Conservation (phyloP, 1,140 invertebrate genomes). For the Drosophila nannoptera region DNA sequence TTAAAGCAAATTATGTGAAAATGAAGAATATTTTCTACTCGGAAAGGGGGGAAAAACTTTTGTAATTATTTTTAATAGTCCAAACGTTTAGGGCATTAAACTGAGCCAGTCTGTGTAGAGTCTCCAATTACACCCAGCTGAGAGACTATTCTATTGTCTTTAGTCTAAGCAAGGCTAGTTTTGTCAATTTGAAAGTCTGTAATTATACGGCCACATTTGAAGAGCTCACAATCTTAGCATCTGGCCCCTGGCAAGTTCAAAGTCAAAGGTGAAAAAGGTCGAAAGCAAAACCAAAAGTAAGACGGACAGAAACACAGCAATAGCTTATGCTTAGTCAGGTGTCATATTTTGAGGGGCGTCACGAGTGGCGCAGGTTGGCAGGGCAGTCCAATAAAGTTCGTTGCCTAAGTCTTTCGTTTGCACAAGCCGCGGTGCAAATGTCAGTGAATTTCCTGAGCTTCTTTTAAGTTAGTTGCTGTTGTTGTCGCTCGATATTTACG, state of each 20-base stretch:
- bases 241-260: slow-evolving; percentile 64
- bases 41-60: slow-evolving; percentile 5
- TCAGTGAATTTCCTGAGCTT: slow-evolving; percentile 51
- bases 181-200: slow-evolving; percentile 25
- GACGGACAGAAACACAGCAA: slow-evolving; percentile 5
- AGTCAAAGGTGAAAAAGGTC: slow-evolving; percentile 64
- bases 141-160: slow-evolving; percentile 5
- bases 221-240: slow-evolving; percentile 6
- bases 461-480: slow-evolving; percentile 17
- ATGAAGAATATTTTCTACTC: slow-evolving; percentile 5
- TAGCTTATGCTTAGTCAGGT: slow-evolving; percentile 7
- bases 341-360: slow-evolving; percentile 32
- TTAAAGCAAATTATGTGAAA: too few species aligned
- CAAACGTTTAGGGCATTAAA: slow-evolving; percentile 14
- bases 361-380: slow-evolving; percentile 5
- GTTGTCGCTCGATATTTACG: slow-evolving; percentile 43
- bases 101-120: slow-evolving; percentile 15
- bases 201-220: slow-evolving; percentile 26
- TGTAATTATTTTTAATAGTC: slow-evolving; percentile 43
- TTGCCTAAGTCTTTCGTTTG: slow-evolving; percentile 71
- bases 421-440: slow-evolving; percentile 39
- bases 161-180: slow-evolving; percentile 6
- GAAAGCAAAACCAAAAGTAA: slow-evolving; percentile 14
- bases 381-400: slow-evolving; percentile 42
- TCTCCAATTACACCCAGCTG: slow-evolving; percentile 34